Percentiles rank a stretch among this genome's conserved stretches.
Evolutionary conservation across 35 echinoderm and acorn worm species (phyloP).

Genomic region (Amphiura filiformis): DNA sequence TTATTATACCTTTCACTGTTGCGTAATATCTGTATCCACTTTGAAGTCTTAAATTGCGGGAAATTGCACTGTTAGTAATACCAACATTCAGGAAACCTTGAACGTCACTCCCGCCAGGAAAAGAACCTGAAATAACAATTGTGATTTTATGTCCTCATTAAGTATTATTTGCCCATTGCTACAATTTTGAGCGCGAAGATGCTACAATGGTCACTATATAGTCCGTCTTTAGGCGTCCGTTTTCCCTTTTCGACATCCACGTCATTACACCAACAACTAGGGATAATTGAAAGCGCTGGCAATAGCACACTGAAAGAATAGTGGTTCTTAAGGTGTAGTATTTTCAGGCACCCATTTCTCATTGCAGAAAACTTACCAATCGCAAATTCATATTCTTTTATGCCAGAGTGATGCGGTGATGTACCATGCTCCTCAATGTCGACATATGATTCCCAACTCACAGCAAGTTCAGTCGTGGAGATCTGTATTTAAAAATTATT

Average conservation of each 20-base stretch:
- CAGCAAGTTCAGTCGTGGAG: neutral
- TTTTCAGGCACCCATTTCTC: too few relatives aligned
- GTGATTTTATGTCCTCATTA: too few relatives aligned
- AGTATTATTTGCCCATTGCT: too few relatives aligned
- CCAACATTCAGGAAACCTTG: constrained; percentile 17
- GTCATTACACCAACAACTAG: too few relatives aligned
- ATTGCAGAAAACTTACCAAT: too few relatives aligned
- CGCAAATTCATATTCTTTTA: constrained; percentile 33
- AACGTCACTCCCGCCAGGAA: constrained; percentile 17
- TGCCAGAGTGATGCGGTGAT: constrained; percentile 30
- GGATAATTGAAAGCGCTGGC: too few relatives aligned
- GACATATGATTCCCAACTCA: constrained; percentile 10
- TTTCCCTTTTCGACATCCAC: too few relatives aligned
- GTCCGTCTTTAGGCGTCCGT: too few relatives aligned
- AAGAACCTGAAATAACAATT: constrained; percentile 14
- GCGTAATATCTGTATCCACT: constrained; percentile 26
- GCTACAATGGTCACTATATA: too few relatives aligned
- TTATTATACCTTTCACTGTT: constrained; percentile 34
- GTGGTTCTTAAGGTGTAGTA: too few relatives aligned
- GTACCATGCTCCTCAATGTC: constrained; percentile 48
- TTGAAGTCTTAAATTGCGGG: neutral
- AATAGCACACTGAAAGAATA: too few relatives aligned
- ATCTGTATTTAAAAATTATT: neutral
- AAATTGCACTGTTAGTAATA: constrained; percentile 12
- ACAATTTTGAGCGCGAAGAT: too few relatives aligned